These are phyloP conservation scores for Rhinopithecus roxellana DNA, from an alignment of 2,113 vertebrate genomes.

Conservation along the genomic window DNA sequence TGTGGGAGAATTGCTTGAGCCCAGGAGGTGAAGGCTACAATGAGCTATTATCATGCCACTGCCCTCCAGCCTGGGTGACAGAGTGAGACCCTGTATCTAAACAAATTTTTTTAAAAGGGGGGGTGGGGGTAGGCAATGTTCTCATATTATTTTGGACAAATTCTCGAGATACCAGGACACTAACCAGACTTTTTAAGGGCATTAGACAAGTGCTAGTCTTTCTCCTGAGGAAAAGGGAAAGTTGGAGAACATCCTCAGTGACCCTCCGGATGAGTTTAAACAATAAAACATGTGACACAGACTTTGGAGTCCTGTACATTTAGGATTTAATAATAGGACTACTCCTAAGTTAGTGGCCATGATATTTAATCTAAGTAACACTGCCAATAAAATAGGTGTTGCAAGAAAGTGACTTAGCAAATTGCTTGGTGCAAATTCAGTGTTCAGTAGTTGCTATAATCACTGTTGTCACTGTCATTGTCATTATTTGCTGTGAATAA, in stretches of 20 bases:
- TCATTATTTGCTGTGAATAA: background rate
- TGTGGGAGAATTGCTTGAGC: no score
- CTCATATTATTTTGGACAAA: background rate
- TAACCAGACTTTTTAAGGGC: background rate
- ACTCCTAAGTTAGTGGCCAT: background rate
- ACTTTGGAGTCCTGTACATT: background rate
- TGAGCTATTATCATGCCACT: no score
- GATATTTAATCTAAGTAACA: background rate
- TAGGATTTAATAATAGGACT: background rate
- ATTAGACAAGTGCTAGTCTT: background rate
- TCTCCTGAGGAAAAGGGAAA: background rate
- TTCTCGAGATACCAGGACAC: background rate
- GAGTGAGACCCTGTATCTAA: no score
- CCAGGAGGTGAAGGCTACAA: no score
- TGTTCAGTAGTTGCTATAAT: background rate
- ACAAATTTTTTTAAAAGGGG: no score
- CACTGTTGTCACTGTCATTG: background rate
- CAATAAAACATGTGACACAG: background rate
- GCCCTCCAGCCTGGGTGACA: no score
- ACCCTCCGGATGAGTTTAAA: background rate
- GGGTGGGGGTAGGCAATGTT: background rate
- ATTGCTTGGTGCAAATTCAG: background rate
- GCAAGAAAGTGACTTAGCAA: background rate
- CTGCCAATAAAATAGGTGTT: background rate
- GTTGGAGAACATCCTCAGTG: background rate